These are phyloP conservation scores for Grammomys surdaster DNA, from an alignment of 2,113 vertebrate species.

Conservation along the genomic window DNA sequence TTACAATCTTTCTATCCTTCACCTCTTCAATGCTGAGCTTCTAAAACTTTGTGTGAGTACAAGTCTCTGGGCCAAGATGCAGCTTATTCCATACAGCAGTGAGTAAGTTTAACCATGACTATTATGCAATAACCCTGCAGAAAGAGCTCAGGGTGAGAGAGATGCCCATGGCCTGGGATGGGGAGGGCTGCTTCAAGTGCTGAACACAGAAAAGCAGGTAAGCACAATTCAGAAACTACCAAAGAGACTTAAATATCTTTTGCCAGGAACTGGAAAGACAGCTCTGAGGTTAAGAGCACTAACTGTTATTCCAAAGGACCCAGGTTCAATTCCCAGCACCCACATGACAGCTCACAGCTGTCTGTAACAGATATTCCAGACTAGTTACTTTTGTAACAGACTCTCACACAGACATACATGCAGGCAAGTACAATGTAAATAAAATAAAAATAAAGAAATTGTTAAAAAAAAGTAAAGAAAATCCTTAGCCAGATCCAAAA, in stretches of 20 bases:
- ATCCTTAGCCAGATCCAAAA: constrained; percentile 4
- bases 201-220: not conserved
- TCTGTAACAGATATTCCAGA: too few relatives aligned
- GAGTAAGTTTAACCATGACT: constrained; percentile 11
- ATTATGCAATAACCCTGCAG: not conserved
- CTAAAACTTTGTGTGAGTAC: constrained; percentile 38
- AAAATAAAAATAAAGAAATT: not conserved
- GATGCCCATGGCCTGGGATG: not conserved
- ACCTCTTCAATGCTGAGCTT: not conserved
- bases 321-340: not conserved
- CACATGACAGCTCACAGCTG: not conserved
- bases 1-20: not conserved
- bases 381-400: too few relatives aligned
- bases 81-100: not conserved
- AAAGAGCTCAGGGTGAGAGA: constrained; percentile 29
- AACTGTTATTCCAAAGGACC: not conserved
- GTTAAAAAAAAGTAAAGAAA: not conserved
- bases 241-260: not conserved
- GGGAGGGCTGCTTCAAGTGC: not conserved
- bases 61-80: constrained; percentile 16
- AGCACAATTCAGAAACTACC: constrained; percentile 53
- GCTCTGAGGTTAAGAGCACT: not conserved
- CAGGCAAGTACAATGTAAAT: not conserved
- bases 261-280: not conserved
- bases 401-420: not conserved